Conservation (phyloP, 2,113 vertebrate species). For the Hippopotamus amphibius region DNA sequence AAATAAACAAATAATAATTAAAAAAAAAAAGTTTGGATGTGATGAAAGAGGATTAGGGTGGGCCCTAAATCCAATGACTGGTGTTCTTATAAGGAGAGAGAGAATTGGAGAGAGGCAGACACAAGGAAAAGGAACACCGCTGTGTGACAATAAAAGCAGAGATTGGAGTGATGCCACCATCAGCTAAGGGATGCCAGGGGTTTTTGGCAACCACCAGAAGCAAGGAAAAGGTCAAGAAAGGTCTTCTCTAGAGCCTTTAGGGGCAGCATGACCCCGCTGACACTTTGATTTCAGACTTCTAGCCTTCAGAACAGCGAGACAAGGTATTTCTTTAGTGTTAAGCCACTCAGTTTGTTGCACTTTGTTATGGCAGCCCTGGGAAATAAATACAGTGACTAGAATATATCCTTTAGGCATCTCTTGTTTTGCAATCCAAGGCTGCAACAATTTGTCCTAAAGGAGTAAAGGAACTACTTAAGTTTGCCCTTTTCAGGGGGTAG, state of each 20-base stretch:
- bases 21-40: not conserved
- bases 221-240: not conserved
- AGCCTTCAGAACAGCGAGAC: not conserved
- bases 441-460: not conserved
- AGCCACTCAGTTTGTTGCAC: not conserved
- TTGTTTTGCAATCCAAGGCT: not conserved
- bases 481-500: fast-evolving
- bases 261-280: not conserved
- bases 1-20: too few species aligned
- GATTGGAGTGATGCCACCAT: not conserved
- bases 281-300: not conserved
- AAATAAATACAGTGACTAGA: not conserved
- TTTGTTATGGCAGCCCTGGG: not conserved
- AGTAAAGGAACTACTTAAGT: not conserved
- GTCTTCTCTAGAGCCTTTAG: too few species aligned
- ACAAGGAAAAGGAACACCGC: not conserved
- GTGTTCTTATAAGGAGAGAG: not conserved
- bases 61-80: not conserved
- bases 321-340: not conserved
- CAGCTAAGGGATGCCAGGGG: not conserved
- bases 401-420: not conserved
- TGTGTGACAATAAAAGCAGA: not conserved
- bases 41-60: not conserved
- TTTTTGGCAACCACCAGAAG: not conserved
- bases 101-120: not conserved